Percentiles rank a stretch among this genome's conserved stretches.
phyloP scores from a whole-genome alignment of 2,888 invertebrate genomes.

The Cyaniris semiargus region DNA sequence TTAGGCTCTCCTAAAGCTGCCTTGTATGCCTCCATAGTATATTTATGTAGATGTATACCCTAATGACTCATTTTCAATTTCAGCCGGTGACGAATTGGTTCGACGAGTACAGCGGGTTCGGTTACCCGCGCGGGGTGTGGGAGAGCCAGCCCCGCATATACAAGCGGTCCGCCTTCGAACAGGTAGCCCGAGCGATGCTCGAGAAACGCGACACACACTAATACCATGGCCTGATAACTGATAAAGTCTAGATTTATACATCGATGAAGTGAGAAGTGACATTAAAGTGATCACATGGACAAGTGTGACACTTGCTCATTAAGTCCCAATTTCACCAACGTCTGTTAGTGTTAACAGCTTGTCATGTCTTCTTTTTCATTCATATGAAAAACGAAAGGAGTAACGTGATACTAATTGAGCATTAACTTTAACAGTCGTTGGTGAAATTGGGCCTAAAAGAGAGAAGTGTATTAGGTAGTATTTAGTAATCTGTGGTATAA shows the following conservation, averaged over 20 bases:
- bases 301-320: neutral
- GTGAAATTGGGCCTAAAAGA: too few relatives aligned
- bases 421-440: too few relatives aligned
- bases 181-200: constrained; percentile 59
- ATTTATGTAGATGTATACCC: too few relatives aligned
- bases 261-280: neutral
- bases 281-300: neutral
- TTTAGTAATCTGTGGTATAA: neutral
- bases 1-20: too few relatives aligned
- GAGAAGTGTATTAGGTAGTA: neutral
- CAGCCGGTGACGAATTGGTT: constrained; percentile 70
- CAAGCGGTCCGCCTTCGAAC: constrained; percentile 68
- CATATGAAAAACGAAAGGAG: too few relatives aligned
- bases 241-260: neutral
- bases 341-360: too few relatives aligned
- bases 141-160: constrained; percentile 69
- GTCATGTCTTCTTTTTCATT: too few relatives aligned
- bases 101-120: constrained; percentile 61
- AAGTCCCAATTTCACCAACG: too few relatives aligned
- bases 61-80: constrained; percentile 43
- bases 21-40: too few relatives aligned
- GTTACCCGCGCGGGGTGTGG: constrained; percentile 56
- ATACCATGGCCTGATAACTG: neutral
- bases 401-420: too few relatives aligned
- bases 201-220: constrained; percentile 47